Percentiles rank a stretch among this genome's conserved stretches.
These are phyloP conservation scores for Oithona nana DNA, from an alignment of 2,888 invertebrate species.

Conservation along the genomic window DNA sequence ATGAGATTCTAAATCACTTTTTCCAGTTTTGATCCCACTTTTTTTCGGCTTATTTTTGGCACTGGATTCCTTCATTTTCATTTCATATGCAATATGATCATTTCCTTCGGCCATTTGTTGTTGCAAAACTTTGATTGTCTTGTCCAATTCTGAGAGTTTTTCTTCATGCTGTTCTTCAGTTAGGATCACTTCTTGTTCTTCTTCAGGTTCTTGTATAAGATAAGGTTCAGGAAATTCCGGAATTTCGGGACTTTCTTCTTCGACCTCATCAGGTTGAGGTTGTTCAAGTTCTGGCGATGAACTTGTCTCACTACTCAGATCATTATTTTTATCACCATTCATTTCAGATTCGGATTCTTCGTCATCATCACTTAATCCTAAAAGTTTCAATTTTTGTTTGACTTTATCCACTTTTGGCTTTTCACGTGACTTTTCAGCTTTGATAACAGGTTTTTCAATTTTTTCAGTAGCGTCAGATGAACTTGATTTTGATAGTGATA, in stretches of 20 bases:
- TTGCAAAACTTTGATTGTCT: constrained; percentile 9
- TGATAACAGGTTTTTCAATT: too few relatives aligned
- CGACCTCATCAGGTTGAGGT: background rate
- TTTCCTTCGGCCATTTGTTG: constrained; percentile 9
- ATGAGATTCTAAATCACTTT: background rate
- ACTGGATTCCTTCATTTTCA: background rate
- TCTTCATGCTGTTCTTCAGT: background rate
- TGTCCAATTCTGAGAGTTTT: background rate
- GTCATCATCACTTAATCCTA: constrained; percentile 9
- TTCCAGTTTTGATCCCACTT: too few relatives aligned
- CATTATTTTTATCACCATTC: background rate
- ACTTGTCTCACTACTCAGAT: background rate
- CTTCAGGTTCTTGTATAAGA: background rate
- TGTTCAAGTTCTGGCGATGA: background rate
- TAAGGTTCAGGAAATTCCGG: background rate
- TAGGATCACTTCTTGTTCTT: background rate
- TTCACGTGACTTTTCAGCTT: too few relatives aligned
- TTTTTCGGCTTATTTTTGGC: background rate
- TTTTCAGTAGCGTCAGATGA: too few relatives aligned
- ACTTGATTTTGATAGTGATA: too few relatives aligned
- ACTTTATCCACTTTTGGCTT: background rate
- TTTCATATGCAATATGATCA: background rate
- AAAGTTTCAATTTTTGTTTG: background rate
- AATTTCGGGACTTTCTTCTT: background rate
- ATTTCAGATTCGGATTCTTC: background rate